Evolutionary conservation across 2,113 vertebrate genomes (phyloP).

Genomic region (Ciconia maguari): DNA sequence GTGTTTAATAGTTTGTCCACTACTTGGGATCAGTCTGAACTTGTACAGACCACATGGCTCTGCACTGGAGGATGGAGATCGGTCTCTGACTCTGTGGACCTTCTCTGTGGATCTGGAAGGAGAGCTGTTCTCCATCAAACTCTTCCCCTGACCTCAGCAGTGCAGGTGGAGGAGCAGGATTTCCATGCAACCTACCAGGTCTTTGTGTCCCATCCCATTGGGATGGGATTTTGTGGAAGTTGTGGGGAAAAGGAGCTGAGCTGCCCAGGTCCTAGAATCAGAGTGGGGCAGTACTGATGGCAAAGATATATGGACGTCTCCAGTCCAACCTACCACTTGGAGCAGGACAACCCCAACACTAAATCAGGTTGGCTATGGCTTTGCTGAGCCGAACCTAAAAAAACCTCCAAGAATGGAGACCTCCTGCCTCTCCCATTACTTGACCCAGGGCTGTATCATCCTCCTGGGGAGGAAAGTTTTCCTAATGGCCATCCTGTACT

Average conservation of each 20-base stretch:
- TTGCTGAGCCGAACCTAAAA: neutral
- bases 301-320: neutral
- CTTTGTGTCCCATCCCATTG: neutral
- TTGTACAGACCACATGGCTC: neutral
- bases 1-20: neutral
- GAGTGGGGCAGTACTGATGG: neutral
- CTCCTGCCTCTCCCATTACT: neutral
- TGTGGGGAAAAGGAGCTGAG: neutral
- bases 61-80: neutral
- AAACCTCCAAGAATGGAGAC: neutral
- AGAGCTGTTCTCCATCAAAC: neutral
- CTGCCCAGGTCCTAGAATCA: neutral
- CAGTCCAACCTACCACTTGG: neutral
- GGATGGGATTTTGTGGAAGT: neutral
- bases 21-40: neutral
- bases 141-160: neutral
- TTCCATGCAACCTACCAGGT: neutral
- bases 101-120: neutral
- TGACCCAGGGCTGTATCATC: neutral
- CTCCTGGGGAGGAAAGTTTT: neutral
- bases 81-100: neutral
- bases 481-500: neutral
- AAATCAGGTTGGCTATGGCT: neutral
- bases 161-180: neutral
- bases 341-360: neutral